Evolutionary conservation across 2,888 invertebrate species (phyloP).

Genomic region (Drosophila phalerata): DNA sequence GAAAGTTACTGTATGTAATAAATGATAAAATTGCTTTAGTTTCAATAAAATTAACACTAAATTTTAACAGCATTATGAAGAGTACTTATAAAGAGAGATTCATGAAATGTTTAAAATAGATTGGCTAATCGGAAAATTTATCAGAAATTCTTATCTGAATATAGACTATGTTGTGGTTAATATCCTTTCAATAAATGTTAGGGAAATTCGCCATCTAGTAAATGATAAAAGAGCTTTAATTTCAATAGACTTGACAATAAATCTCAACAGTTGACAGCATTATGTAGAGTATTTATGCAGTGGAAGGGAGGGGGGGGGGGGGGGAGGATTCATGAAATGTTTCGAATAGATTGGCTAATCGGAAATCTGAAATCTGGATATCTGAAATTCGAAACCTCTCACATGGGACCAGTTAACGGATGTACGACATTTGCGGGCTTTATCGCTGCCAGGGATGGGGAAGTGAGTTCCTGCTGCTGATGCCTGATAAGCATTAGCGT

Average conservation of each 20-base stretch:
- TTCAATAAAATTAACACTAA: too few relatives aligned
- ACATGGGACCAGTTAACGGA: constrained; percentile 34
- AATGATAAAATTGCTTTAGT: too few relatives aligned
- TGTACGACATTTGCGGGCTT: constrained; percentile 36
- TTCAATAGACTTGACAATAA: neutral
- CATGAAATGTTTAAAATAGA: too few relatives aligned
- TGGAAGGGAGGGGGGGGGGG: too few relatives aligned
- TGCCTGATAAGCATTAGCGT: constrained; percentile 58
- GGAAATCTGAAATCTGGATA: constrained; percentile 9
- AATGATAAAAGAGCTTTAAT: neutral
- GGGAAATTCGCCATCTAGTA: neutral
- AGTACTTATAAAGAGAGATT: too few relatives aligned
- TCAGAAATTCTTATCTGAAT: neutral
- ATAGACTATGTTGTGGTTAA: neutral
- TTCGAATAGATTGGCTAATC: constrained; percentile 25
- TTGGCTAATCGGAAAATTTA: too few relatives aligned
- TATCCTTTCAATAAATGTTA: neutral
- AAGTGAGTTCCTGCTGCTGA: constrained; percentile 30
- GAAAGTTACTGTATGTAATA: too few relatives aligned
- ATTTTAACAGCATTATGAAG: too few relatives aligned
- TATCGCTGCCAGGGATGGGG: constrained; percentile 37
- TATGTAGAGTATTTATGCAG: neutral
- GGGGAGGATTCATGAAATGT: neutral
- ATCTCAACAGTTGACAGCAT: neutral
- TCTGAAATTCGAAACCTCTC: constrained; percentile 41